Conservation (phyloP, 2,888 invertebrate genomes). For the Vesta saturnalis region DNA sequence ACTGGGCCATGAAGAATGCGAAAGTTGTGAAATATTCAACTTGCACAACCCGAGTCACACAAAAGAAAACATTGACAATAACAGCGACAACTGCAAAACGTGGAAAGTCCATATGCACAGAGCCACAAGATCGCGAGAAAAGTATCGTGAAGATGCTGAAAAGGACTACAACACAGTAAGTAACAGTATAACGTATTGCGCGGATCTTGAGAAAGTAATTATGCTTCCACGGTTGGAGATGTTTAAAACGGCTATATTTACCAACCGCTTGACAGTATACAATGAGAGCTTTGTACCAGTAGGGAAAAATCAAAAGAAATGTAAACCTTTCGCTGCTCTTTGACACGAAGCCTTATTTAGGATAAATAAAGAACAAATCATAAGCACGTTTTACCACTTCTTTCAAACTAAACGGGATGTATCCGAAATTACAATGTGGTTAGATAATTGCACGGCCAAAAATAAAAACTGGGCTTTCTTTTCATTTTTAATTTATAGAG, state of each 20-base stretch:
- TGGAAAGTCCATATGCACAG: not conserved
- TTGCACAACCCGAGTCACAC: not conserved
- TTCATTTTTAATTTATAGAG: constrained; percentile 36
- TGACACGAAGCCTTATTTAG: constrained; percentile 15
- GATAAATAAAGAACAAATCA: constrained; percentile 12
- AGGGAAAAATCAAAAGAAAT: constrained; percentile 9
- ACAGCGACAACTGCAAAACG: not conserved
- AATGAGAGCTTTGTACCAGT: constrained; percentile 18
- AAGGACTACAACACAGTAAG: not conserved
- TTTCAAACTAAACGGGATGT: constrained; percentile 7
- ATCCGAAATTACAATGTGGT: constrained; percentile 24
- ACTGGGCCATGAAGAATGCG: constrained; percentile 10
- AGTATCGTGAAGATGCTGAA: not conserved
- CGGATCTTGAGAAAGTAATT: constrained; percentile 8
- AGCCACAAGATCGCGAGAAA: not conserved
- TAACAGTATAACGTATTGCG: no score
- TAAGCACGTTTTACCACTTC: constrained; percentile 17
- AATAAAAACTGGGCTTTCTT: constrained; percentile 44
- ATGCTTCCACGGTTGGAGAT: constrained; percentile 7
- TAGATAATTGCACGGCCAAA: constrained; percentile 43
- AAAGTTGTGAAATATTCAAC: not conserved
- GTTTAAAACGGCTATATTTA: constrained; percentile 15
- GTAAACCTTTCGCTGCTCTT: constrained; percentile 18
- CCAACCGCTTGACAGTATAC: constrained; percentile 7
- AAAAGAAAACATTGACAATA: not conserved